Base-by-base conservation (phyloP, 2,888 invertebrate species). In the Hoplodrina ambigua region DNA sequence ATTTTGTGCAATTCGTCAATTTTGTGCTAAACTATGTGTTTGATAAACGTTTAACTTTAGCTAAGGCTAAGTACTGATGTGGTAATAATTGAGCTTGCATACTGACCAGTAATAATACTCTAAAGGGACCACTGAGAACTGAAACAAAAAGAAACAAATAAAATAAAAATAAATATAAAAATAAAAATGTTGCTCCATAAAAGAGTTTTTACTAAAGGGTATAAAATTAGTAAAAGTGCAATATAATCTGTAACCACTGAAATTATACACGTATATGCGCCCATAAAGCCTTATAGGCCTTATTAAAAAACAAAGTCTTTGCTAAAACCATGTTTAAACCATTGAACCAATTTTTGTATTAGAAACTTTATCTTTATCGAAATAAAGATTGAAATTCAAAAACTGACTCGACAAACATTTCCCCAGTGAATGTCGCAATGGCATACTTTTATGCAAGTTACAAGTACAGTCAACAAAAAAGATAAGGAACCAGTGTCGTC, bases 81-180 rank as follows among this genome's bases (percentile, higher is more conserved):
- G 33, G 50, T 52, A 15, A 30, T 75, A 54, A 19, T 41, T 57
- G 53, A 55, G 37, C 0, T 66, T 80, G 46, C 62, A 85, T 83
- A 89, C 87, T 87, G 78, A 88, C 88, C 88, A 85, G 84, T 70
- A 74, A 86, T 60, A 66, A 78, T 69, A 82, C 62, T 80, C 81
- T 90, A 95, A 87, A 95, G 82, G 52, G 94, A 95, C 92, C 93
- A 93, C 69, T 93, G 88, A 78, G 90, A 94, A 93, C 95, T 95
- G 95, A 91, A 95, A 95, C 95, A 95, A 94, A 93, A 80, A 83
- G 76, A 79, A 80, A 83, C 58, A 82, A 87, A 86, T 72, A 80
- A 87, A 82, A 81, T 80, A 85, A 86, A 85, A 72, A 8, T 0
- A 15, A 44, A 44, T 44, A 4, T 15, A 15, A 77, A 56, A 66